Conservation (phyloP, 1,140 invertebrate genomes). For the Trissolcus basalis region DNA sequence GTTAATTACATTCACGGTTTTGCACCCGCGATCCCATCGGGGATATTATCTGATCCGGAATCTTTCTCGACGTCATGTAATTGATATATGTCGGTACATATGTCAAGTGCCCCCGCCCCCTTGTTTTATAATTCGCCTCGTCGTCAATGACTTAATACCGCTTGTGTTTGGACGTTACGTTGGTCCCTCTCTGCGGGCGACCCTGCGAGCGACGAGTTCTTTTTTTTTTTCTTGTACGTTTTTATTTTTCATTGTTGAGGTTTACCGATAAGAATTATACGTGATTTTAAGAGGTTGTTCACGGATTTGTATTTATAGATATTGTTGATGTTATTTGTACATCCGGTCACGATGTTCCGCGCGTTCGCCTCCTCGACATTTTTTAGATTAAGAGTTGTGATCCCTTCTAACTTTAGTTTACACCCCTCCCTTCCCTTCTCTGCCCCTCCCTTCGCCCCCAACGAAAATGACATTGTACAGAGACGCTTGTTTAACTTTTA, state of each 20-base stretch:
- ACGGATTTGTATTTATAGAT: conserved; percentile 57
- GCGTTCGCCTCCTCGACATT: conserved; percentile 1
- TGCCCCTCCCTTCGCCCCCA: too few species aligned
- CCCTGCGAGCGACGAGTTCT: conserved; percentile 11
- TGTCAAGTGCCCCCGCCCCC: conserved; percentile 28
- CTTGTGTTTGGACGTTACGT: conserved; percentile 46
- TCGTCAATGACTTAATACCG: conserved; percentile 32
- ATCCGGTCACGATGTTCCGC: conserved; percentile 33
- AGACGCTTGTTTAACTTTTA: conserved; percentile 33
- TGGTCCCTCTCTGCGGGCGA: conserved; percentile 24
- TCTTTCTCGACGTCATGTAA: conserved; percentile 29
- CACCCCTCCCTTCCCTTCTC: conserved; percentile 2
- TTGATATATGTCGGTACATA: conserved; percentile 51
- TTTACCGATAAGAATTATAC: conserved; percentile 41
- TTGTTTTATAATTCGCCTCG: conserved; percentile 23
- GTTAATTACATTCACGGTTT: conserved; percentile 17
- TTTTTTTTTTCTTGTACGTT: not conserved
- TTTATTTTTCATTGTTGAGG: conserved; percentile 46
- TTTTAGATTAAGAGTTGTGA: conserved; percentile 44
- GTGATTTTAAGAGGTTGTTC: conserved; percentile 55
- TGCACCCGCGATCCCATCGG: conserved; percentile 4
- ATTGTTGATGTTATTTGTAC: conserved; percentile 58
- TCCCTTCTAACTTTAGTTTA: conserved; percentile 17
- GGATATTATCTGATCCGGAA: conserved; percentile 7
- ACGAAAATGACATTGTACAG: conserved; percentile 29